Percentiles rank a stretch among this genome's conserved stretches.
Conservation (phyloP, 2,888 invertebrate genomes). For the Andrena hattorfiana region DNA sequence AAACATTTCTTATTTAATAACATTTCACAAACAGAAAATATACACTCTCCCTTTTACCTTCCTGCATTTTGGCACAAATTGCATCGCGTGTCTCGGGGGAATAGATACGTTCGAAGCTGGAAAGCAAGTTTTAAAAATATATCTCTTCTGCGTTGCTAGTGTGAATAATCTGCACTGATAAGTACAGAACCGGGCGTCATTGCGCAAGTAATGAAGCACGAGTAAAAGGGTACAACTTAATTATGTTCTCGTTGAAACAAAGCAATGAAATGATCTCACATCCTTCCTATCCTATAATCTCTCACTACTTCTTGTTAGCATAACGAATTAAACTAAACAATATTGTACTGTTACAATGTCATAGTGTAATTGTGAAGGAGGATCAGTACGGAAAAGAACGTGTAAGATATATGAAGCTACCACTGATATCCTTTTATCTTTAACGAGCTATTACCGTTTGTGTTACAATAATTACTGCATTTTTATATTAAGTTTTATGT, state of each 20-base stretch:
- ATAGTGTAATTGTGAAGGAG: slow-evolving; percentile 50
- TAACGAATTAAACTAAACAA: slow-evolving; percentile 53
- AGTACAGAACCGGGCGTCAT: slow-evolving; percentile 31
- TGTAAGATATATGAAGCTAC: slow-evolving; percentile 35
- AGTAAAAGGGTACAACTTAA: slow-evolving; percentile 46
- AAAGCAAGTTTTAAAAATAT: slow-evolving; percentile 15
- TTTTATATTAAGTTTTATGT: slow-evolving; percentile 40
- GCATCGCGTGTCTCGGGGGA: slow-evolving; percentile 51
- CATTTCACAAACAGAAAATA: slow-evolving; percentile 3
- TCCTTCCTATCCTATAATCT: slow-evolving; percentile 70
- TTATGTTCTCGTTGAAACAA: slow-evolving; percentile 61
- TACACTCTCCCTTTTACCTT: background rate
- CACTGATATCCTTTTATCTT: slow-evolving; percentile 25
- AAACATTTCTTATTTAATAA: background rate
- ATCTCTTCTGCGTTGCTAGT: slow-evolving; percentile 65
- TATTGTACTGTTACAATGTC: slow-evolving; percentile 53
- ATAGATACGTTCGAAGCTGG: slow-evolving; percentile 4
- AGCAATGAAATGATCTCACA: slow-evolving; percentile 77
- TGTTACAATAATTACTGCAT: slow-evolving; percentile 27
- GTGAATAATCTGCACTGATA: slow-evolving; percentile 47
- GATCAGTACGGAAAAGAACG: slow-evolving; percentile 52
- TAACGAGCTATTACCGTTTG: slow-evolving; percentile 34
- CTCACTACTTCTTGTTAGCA: slow-evolving; percentile 63
- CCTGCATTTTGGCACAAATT: slow-evolving; percentile 20
- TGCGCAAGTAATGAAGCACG: slow-evolving; percentile 18